Conservation (phyloP, 2,888 invertebrate genomes). For the Acanthosepion esculentum region DNA sequence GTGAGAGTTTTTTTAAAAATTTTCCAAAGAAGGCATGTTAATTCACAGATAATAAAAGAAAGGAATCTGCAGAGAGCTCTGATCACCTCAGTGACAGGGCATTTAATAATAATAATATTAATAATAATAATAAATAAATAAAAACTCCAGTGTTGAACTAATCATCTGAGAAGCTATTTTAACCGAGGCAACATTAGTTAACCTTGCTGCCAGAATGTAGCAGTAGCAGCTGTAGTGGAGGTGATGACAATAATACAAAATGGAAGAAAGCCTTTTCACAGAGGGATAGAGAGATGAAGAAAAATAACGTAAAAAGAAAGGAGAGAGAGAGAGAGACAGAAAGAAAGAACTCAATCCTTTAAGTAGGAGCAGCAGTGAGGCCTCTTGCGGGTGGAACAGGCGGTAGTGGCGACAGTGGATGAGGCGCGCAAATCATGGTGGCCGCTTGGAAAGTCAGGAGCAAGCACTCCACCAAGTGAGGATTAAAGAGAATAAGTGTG, state of each 20-base stretch:
- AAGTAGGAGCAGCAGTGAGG: slow-evolving; percentile 34
- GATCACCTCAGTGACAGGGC: too few relatives aligned
- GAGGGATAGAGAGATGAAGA: neutral
- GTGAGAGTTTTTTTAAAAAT: too few relatives aligned
- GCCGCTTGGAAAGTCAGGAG: neutral
- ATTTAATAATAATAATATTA: too few relatives aligned
- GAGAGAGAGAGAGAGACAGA: neutral
- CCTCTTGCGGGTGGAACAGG: neutral
- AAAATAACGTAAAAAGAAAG: neutral
- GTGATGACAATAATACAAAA: neutral
- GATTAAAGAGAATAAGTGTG: neutral
- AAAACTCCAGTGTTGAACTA: neutral
- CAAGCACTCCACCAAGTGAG: neutral
- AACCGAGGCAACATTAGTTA: too few relatives aligned
- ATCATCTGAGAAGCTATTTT: neutral
- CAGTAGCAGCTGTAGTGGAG: neutral
- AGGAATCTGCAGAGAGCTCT: too few relatives aligned
- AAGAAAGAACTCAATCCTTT: neutral
- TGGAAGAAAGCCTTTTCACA: neutral
- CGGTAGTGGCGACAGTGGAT: slow-evolving; percentile 17
- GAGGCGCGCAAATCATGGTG: neutral
- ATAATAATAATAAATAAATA: neutral
- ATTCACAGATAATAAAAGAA: too few relatives aligned
- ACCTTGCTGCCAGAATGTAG: neutral
- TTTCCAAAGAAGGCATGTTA: too few relatives aligned